These are phyloP conservation scores for Chaetodon trifasciatus DNA, from an alignment of 2,797 vertebrate genomes.

Conservation along the genomic window DNA sequence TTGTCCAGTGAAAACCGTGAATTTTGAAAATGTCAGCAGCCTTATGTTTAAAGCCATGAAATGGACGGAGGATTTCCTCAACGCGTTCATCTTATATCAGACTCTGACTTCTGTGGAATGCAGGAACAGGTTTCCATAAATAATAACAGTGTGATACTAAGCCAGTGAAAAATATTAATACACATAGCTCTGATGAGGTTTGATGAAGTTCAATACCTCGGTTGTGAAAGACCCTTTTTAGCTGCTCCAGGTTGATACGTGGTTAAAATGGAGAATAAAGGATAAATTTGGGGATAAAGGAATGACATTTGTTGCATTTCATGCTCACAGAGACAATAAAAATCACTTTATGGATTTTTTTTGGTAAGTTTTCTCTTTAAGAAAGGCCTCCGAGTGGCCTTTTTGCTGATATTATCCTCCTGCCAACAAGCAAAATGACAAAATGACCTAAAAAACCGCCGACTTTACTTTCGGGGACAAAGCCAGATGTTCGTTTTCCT, in stretches of 20 bases:
- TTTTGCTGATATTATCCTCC: not conserved
- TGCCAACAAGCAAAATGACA: not conserved
- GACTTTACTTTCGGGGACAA: not conserved
- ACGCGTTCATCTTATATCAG: not conserved
- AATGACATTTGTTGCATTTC: not conserved
- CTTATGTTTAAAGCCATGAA: not conserved
- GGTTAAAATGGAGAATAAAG: not conserved
- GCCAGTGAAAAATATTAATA: not conserved
- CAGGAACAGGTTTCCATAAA: not conserved
- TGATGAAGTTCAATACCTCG: no score
- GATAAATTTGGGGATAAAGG: not conserved
- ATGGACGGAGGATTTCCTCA: not conserved
- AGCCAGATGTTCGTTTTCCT: not conserved
- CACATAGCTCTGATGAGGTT: not conserved
- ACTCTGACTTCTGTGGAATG: not conserved
- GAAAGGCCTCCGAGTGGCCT: not conserved
- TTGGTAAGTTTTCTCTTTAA: not conserved
- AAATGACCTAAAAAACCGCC: not conserved
- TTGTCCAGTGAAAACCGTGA: not conserved
- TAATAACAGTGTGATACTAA: not conserved
- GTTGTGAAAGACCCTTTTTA: not conserved
- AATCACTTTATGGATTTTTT: not conserved
- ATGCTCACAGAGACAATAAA: not conserved
- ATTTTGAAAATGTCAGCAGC: slow-evolving; percentile 5
- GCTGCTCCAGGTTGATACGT: not conserved